Evolutionary conservation across 2,113 vertebrate genomes (phyloP), one percentile per base, ranked within the genome.

Genomic region (Daphoenositta chrysoptera): DNA sequence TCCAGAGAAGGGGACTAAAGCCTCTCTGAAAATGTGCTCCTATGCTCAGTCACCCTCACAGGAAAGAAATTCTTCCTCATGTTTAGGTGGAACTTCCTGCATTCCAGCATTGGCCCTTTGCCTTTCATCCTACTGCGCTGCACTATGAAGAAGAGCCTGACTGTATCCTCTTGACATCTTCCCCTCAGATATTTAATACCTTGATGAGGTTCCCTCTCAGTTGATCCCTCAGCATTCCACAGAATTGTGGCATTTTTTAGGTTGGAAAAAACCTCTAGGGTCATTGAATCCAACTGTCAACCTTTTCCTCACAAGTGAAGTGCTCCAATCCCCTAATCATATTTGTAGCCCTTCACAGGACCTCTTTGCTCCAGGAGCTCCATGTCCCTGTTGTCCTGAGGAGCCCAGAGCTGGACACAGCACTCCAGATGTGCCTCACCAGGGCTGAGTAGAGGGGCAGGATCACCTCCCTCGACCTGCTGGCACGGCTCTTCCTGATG

Each of bases 261-360:
- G 7, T 60, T 83, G 30, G n/a, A 68, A 47, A 68, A 40, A 20
- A 35, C 20, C 13, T 40, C 28, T 18, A 9, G 47, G 30, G 13
- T 61, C 20, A 22, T 39, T 31, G 6, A 39, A 7, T 68, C 45
- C 33, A n/a, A 0, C 4, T 24, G 19, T 58, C 22, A 30, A 24
- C 13, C 6, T 39, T 75, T 75, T 53, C 45, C 14, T 68, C 23
- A 7, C 9, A 60, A 45, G 13, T n/a, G 51, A 51, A 48, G 33
- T 45, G 2, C 39, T 68, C 24, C 39, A 60, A 7, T 21, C 20
- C 20, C 15, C 24, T 68, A 4, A n/a, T 51, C 11, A 14, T n/a
- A 7, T 18, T 40, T 1, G 2, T 31, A 53, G 45, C 24, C 14
- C 20, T 53, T 2, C 0, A 9, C 30, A n/a, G 53, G 39, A 45